phyloP scores from a whole-genome alignment of 2,888 invertebrate genomes.

The Acleris laterana region DNA sequence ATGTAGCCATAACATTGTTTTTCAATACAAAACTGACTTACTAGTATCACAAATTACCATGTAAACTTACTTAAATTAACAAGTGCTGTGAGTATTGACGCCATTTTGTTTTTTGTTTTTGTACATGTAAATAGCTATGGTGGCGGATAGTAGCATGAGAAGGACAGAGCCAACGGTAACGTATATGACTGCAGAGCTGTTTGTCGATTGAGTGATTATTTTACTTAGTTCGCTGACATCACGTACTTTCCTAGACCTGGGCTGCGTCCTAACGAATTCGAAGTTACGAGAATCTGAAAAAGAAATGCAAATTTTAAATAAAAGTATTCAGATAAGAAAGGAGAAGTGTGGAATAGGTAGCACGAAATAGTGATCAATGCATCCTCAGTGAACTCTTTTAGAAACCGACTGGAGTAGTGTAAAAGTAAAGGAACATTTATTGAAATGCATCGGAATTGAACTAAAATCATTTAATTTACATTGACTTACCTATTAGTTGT shows the following conservation, averaged over 20 bases:
- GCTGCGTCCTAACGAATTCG: conserved; percentile 66
- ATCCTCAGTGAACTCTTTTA: no score
- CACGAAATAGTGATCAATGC: no score
- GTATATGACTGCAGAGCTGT: conserved; percentile 52
- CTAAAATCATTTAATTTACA: background rate
- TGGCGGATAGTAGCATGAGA: conserved; percentile 56
- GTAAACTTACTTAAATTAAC: conserved; percentile 47
- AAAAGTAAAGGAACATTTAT: no score
- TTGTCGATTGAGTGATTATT: conserved; percentile 45
- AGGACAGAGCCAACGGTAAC: conserved; percentile 59
- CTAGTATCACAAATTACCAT: conserved; percentile 61
- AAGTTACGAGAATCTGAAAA: conserved; percentile 65
- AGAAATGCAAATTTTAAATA: conserved; percentile 18
- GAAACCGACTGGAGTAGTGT: no score
- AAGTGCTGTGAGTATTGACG: conserved; percentile 43
- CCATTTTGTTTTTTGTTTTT: conserved; percentile 49
- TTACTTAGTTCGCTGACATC: conserved; percentile 56
- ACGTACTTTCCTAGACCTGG: conserved; percentile 65
- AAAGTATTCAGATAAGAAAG: background rate
- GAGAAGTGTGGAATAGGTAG: no score
- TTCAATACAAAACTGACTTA: conserved; percentile 18
- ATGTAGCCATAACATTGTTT: conserved; percentile 49
- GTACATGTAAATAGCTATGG: conserved; percentile 57
- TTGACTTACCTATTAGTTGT: conserved; percentile 61
- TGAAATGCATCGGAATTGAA: no score